Evolutionary conservation across 2,888 invertebrate species (phyloP), one percentile per base, ranked within the genome.

Genomic region (Volucella inanis): DNA sequence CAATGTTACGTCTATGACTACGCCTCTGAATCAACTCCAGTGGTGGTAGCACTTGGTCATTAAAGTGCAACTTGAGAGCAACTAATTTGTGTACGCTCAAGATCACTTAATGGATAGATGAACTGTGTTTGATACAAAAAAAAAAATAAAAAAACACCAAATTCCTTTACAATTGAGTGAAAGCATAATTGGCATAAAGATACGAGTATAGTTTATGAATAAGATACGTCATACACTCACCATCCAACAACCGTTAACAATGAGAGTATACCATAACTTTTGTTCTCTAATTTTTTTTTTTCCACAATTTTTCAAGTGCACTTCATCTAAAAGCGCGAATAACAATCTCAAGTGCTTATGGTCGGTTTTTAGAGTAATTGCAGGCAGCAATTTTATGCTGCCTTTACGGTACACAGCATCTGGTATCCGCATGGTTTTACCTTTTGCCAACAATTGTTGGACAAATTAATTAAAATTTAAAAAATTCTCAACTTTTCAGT

Each of bases 151-250:
- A 45, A 52, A 39, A 22, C 18, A 22, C 2, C 67, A 68, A 18
- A 67, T 39, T 15, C 10, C 65, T 55, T 14, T 65, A 65, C 84
- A 65, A 79, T 70, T 84, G 79, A 80, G 84, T 71, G 84, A 84
- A 84, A 84, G 84, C 80, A 67, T 84, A 84, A 84, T 80, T 84
- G 71, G 45, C 49, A 38, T 70, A 61, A 22, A 68, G 68, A 54
- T 62, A 15, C 62, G 22, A 54, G 62, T 78, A 55, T 31, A 49
- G 14, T 2, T 15, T 49, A 49, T 11, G 18, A 8, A 31, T 47
- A 12, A 49, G 38, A 9, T 47, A 55, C 8, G 50, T 43, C 45
- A 64, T 64, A 70, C 54, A 74, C 71, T 79, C 65, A 14, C 39
- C 22, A 12, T 39, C 59, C 50, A 62, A 22, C 22, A 62, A 38